Evolutionary conservation across 2,797 vertebrate genomes (phyloP).

Genomic region (Bovichtus diacanthus): DNA sequence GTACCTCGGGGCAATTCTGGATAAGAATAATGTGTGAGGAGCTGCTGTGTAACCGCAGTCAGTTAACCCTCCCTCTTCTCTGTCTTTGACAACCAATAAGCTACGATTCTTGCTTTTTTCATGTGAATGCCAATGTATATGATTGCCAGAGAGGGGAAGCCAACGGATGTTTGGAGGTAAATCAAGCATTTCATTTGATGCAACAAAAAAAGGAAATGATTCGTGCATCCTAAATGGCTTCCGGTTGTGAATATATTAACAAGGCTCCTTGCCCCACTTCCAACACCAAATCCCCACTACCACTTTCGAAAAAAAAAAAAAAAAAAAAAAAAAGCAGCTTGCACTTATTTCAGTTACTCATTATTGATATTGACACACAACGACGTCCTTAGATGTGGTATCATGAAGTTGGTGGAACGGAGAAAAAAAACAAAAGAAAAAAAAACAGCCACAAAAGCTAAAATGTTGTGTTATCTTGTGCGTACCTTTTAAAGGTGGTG

Average conservation of each 20-base stretch:
- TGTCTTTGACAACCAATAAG: slow-evolving; percentile 81
- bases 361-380: slow-evolving; percentile 79
- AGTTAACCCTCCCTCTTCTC: slow-evolving; percentile 59
- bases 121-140: slow-evolving; percentile 83
- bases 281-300: slow-evolving; percentile 67
- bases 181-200: slow-evolving; percentile 34
- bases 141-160: slow-evolving; percentile 77
- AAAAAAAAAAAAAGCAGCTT: slow-evolving; percentile 82
- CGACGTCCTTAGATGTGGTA: slow-evolving; percentile 75
- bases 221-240: slow-evolving; percentile 58
- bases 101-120: slow-evolving; percentile 80
- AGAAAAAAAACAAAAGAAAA: slow-evolving; percentile 21
- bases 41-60: slow-evolving; percentile 45
- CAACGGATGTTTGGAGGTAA: slow-evolving; percentile 53
- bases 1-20: slow-evolving; percentile 68
- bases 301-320: slow-evolving; percentile 73
- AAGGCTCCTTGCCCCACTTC: slow-evolving; percentile 63
- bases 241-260: slow-evolving; percentile 65
- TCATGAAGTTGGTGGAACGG: slow-evolving; percentile 74
- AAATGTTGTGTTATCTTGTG: slow-evolving; percentile 74
- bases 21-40: slow-evolving; percentile 58
- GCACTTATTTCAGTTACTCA: slow-evolving; percentile 85
- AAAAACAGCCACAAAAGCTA: slow-evolving; percentile 66
- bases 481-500: slow-evolving; percentile 69
- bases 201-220: slow-evolving; percentile 34